These are phyloP conservation scores for Machimus atricapillus DNA, from an alignment of 2,888 invertebrate species.

Conservation along the genomic window DNA sequence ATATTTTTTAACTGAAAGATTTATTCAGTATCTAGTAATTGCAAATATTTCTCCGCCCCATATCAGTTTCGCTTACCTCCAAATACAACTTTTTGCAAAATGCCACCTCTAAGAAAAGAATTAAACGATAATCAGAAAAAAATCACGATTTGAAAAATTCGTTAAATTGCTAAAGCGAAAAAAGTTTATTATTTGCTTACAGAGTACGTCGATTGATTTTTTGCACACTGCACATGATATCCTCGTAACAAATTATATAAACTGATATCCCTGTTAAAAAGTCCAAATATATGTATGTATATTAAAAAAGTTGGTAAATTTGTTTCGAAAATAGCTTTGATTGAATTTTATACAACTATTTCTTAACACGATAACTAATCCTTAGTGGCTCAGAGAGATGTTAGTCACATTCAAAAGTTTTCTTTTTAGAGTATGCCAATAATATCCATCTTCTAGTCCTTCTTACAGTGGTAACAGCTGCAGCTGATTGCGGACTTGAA, in stretches of 20 bases:
- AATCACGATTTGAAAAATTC: neutral
- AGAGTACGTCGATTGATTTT: neutral
- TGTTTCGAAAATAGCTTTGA: neutral
- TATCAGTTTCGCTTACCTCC: too few species aligned
- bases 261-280: neutral
- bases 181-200: neutral
- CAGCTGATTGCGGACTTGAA: conserved; percentile 86
- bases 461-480: conserved; percentile 87
- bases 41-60: too few species aligned
- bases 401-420: neutral
- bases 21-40: neutral
- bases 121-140: neutral
- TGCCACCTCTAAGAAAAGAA: neutral
- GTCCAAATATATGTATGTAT: too few species aligned
- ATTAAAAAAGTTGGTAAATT: neutral
- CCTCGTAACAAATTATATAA: neutral
- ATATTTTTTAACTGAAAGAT: neutral
- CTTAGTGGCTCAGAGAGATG: neutral
- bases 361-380: neutral
- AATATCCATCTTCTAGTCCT: conserved; percentile 58
- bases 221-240: neutral
- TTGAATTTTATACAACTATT: neutral
- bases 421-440: neutral
- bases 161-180: neutral
- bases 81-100: neutral